phyloP scores from a whole-genome alignment of 2,113 vertebrate species.

The Gavialis gangeticus region DNA sequence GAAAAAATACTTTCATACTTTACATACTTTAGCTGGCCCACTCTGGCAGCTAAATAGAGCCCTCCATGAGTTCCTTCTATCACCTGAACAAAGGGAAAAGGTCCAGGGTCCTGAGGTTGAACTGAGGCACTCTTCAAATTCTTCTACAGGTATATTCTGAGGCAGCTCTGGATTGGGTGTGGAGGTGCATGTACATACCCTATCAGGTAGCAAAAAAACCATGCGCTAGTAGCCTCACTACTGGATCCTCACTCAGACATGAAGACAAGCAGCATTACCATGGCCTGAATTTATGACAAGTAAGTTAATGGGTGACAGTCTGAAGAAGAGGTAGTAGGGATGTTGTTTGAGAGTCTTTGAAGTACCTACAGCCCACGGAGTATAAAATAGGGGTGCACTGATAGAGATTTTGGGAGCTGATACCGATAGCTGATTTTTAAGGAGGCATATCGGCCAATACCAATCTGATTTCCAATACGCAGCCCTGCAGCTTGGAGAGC shows the following conservation, averaged over 20 bases:
- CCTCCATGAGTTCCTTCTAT: background rate
- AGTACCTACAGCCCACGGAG: too few relatives aligned
- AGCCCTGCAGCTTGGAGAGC: too few relatives aligned
- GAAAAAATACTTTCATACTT: background rate
- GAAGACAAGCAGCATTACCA: background rate
- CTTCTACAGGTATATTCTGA: background rate
- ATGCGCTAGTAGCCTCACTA: background rate
- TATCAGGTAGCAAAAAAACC: background rate
- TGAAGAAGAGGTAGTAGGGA: too few relatives aligned
- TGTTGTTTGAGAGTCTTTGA: too few relatives aligned
- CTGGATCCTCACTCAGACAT: background rate
- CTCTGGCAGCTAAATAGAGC: background rate
- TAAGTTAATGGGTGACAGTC: too few relatives aligned
- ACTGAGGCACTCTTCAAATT: background rate
- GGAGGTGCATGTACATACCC: background rate
- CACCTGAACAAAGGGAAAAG: background rate
- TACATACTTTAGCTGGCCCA: background rate
- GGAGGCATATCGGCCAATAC: too few relatives aligned
- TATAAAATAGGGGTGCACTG: too few relatives aligned
- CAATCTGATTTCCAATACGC: too few relatives aligned
- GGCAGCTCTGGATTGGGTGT: background rate
- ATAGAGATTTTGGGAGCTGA: too few relatives aligned
- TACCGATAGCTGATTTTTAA: too few relatives aligned
- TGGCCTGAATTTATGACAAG: too few relatives aligned
- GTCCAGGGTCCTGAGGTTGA: background rate